A percentile compares a stretch with the other conserved stretches of the same genome.
Conservation (phyloP, 2,888 invertebrate species). For the Diarsia mendica region DNA sequence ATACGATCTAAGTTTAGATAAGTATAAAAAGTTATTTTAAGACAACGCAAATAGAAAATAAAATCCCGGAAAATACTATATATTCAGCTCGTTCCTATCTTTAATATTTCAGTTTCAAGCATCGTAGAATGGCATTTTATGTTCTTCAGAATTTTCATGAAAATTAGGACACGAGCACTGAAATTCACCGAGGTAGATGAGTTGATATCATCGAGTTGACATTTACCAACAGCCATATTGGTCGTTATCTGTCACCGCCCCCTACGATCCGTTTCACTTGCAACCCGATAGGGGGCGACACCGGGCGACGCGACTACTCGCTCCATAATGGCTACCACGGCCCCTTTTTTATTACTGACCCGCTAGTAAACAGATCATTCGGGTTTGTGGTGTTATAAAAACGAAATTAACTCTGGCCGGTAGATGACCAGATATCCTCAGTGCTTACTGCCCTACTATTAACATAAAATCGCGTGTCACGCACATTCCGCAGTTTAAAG, state of each 20-base stretch:
- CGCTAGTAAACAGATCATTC: slow-evolving; percentile 91
- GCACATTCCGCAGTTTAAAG: slow-evolving; percentile 79
- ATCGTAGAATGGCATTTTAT: slow-evolving; percentile 8
- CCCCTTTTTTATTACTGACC: slow-evolving; percentile 90
- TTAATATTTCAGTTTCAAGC: slow-evolving; percentile 20
- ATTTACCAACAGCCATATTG: slow-evolving; percentile 86
- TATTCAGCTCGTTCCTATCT: slow-evolving; percentile 5
- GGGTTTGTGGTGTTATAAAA: slow-evolving; percentile 91
- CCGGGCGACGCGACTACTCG: slow-evolving; percentile 83
- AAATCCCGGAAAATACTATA: background rate
- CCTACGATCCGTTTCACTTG: slow-evolving; percentile 88
- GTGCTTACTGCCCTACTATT: slow-evolving; percentile 79
- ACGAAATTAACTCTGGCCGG: slow-evolving; percentile 89
- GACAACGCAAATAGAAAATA: slow-evolving; percentile 1
- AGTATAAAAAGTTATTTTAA: too few relatives aligned
- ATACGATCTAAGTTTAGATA: too few relatives aligned
- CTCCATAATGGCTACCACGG: slow-evolving; percentile 87
- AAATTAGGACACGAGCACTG: slow-evolving; percentile 43
- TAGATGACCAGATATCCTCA: slow-evolving; percentile 87
- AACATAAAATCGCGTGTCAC: slow-evolving; percentile 83
- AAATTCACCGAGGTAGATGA: slow-evolving; percentile 53
- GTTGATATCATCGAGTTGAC: slow-evolving; percentile 81
- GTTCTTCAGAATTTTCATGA: slow-evolving; percentile 22
- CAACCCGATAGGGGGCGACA: slow-evolving; percentile 90
- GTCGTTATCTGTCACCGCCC: slow-evolving; percentile 89